Evolutionary conservation across 2,888 invertebrate genomes (phyloP).

Genomic region (Pristionchus japonicus): DNA sequence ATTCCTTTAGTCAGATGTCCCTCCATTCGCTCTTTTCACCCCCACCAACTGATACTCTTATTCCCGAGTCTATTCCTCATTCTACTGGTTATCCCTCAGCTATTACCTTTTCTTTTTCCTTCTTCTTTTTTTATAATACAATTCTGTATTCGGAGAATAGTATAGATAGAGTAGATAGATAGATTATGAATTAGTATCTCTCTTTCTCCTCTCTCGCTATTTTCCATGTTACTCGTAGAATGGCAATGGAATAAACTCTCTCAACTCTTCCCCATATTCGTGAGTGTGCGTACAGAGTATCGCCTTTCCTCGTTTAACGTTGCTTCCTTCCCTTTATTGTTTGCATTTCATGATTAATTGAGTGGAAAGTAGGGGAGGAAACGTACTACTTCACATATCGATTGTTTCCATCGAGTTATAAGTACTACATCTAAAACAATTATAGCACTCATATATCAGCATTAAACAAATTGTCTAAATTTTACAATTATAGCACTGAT

Average conservation of each 20-base stretch:
- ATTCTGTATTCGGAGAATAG: slow-evolving; percentile 10
- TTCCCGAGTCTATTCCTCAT: slow-evolving; percentile 40
- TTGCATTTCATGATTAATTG: slow-evolving; percentile 31
- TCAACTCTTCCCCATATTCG: too few species aligned
- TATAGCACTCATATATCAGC: too few species aligned
- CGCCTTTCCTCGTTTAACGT: slow-evolving; percentile 14
- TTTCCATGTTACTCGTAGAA: slow-evolving; percentile 28
- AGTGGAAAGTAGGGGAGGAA: not conserved
- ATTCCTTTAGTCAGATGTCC: not conserved
- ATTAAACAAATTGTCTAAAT: too few species aligned
- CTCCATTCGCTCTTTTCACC: not conserved
- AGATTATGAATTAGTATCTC: not conserved
- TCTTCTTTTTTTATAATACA: not conserved
- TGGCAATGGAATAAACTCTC: slow-evolving; percentile 21
- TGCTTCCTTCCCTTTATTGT: slow-evolving; percentile 21
- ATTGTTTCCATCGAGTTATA: not conserved
- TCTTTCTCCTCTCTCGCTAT: not conserved
- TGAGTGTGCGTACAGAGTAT: not conserved
- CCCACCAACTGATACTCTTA: not conserved
- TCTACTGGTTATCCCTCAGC: slow-evolving; percentile 46
- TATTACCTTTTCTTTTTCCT: slow-evolving; percentile 21
- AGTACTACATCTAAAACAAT: not conserved
- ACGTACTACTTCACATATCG: not conserved
- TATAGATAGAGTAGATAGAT: slow-evolving; percentile 32
- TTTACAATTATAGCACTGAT: too few species aligned